phyloP scores from a whole-genome alignment of 2,888 invertebrate species.

The Spisula subtruncata region DNA sequence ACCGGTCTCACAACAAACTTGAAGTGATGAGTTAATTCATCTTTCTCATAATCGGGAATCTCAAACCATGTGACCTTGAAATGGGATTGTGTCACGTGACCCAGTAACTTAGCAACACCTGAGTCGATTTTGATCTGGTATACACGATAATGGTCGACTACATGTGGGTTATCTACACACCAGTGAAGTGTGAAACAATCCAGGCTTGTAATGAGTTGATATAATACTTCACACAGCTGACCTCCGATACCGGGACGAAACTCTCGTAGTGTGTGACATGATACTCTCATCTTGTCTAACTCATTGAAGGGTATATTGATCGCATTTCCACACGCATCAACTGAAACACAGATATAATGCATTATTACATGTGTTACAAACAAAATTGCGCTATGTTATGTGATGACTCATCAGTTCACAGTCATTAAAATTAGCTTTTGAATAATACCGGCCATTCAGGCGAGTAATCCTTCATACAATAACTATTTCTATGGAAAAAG shows the following conservation, averaged over 20 bases:
- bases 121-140: conserved; percentile 67
- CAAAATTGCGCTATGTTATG: too few species aligned
- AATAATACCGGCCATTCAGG: too few species aligned
- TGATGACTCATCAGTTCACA: too few species aligned
- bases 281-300: conserved; percentile 63
- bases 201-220: conserved; percentile 61
- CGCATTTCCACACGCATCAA: conserved; percentile 54
- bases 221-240: conserved; percentile 58
- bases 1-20: conserved; percentile 70
- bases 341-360: conserved; percentile 27
- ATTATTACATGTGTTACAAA: background rate
- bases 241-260: conserved; percentile 62
- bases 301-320: conserved; percentile 59
- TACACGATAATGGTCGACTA: conserved; percentile 68
- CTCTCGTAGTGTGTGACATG: conserved; percentile 62
- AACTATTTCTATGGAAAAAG: too few species aligned
- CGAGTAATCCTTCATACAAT: too few species aligned
- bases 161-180: conserved; percentile 52
- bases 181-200: conserved; percentile 70
- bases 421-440: too few species aligned
- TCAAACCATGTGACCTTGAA: conserved; percentile 72
- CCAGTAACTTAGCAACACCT: conserved; percentile 66
- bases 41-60: conserved; percentile 65
- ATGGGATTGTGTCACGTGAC: conserved; percentile 60
- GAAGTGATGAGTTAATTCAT: conserved; percentile 61